Evolutionary conservation across 2,797 vertebrate species (phyloP).

Genomic region (Dallia pectoralis): DNA sequence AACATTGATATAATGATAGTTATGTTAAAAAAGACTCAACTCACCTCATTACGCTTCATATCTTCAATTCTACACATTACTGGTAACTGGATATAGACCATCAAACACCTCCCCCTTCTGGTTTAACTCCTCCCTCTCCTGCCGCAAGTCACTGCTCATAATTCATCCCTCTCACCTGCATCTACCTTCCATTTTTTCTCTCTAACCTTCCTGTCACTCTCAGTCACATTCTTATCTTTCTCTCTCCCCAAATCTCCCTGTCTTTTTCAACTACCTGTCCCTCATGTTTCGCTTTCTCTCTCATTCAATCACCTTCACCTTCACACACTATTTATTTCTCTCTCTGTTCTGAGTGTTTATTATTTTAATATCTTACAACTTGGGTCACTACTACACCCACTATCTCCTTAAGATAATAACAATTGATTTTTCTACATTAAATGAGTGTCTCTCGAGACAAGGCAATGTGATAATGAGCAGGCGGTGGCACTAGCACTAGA

Average conservation of each 20-base stretch:
- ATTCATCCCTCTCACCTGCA: conserved; percentile 48
- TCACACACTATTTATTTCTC: too few species aligned
- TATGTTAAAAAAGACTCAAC: conserved; percentile 17
- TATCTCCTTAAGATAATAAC: too few species aligned
- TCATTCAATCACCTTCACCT: conserved; percentile 6
- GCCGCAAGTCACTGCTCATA: conserved; percentile 28
- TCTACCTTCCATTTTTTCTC: conserved; percentile 9
- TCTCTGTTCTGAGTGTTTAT: too few species aligned
- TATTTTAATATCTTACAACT: too few species aligned
- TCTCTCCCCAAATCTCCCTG: background rate
- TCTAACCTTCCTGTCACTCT: background rate
- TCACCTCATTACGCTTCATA: conserved; percentile 41
- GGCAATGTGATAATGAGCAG: too few species aligned
- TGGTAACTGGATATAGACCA: conserved; percentile 7
- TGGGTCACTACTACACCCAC: too few species aligned
- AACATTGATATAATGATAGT: background rate
- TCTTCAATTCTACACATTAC: conserved; percentile 9
- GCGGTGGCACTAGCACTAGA: too few species aligned
- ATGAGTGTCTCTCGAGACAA: too few species aligned
- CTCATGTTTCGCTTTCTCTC: background rate
- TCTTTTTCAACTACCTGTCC: background rate
- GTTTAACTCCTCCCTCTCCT: background rate
- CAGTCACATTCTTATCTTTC: background rate
- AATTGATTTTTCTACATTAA: too few species aligned
- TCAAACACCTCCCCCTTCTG: conserved; percentile 34